phyloP scores from a whole-genome alignment of 2,797 vertebrate species.

The Muscicapa comitata region DNA sequence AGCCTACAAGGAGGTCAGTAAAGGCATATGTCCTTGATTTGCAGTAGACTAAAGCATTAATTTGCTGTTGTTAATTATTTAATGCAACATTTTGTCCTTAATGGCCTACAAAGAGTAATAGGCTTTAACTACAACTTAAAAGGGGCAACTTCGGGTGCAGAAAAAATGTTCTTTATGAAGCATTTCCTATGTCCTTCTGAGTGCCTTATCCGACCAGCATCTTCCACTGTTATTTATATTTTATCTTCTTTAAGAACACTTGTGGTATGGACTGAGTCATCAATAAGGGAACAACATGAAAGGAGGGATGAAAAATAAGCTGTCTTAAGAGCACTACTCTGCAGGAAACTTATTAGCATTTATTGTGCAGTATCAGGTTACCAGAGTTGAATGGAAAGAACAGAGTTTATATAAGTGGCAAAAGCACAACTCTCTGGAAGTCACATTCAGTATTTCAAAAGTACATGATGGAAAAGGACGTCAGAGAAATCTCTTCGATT shows the following conservation, averaged over 20 bases:
- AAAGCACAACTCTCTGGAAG: conserved; percentile 37
- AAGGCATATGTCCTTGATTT: background rate
- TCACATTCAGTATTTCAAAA: conserved; percentile 21
- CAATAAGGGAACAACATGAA: conserved; percentile 74
- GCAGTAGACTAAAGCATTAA: background rate
- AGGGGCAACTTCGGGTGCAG: background rate
- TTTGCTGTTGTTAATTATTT: conserved; percentile 16
- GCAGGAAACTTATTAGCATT: conserved; percentile 79
- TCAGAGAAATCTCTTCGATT: background rate
- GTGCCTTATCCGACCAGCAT: conserved; percentile 59
- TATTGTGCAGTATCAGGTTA: conserved; percentile 70
- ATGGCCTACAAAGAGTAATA: background rate
- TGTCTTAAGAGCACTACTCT: conserved; percentile 70
- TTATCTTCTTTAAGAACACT: conserved; percentile 70
- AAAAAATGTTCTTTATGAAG: conserved; percentile 29
- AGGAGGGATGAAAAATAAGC: conserved; percentile 74
- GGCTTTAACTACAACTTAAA: conserved; percentile 35
- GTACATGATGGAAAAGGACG: background rate
- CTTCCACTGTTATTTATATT: conserved; percentile 69
- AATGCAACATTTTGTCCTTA: conserved; percentile 14
- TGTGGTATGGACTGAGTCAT: conserved; percentile 62
- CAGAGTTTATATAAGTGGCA: conserved; percentile 61
- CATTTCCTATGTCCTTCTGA: conserved; percentile 60
- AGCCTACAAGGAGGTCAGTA: background rate
- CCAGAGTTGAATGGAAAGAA: conserved; percentile 65